Conservation (phyloP, 2,113 vertebrate species). For the Accipiter virgatus region DNA sequence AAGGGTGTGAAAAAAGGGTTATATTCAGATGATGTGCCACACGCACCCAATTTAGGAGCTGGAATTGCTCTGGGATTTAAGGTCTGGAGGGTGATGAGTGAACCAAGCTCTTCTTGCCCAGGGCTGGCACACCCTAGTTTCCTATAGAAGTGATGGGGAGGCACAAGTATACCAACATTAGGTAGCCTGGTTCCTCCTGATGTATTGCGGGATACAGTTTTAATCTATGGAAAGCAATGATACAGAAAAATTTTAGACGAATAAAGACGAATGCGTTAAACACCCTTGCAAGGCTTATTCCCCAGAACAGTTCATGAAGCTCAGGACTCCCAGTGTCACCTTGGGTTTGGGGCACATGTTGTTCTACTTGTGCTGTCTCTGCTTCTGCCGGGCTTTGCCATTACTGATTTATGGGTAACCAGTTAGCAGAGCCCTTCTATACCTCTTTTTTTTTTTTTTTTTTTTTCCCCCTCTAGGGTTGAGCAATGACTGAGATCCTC, state of each 20-base stretch:
- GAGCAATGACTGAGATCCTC: background rate
- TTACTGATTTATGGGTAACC: background rate
- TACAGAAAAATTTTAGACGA: background rate
- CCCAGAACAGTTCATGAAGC: background rate
- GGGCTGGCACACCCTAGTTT: background rate
- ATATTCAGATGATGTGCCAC: background rate
- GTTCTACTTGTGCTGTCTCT: background rate
- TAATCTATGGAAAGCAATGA: background rate
- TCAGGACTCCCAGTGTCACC: background rate
- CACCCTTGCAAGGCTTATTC: background rate
- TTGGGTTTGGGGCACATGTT: background rate
- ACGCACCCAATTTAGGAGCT: background rate
- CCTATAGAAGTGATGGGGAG: background rate
- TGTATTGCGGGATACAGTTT: background rate
- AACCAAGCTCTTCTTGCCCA: background rate
- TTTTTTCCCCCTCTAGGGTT: rapidly evolving
- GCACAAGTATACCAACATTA: background rate
- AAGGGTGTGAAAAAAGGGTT: background rate
- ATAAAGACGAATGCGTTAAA: background rate
- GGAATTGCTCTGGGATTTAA: background rate
- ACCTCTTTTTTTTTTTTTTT: background rate
- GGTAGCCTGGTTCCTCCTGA: background rate
- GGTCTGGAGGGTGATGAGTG: background rate
- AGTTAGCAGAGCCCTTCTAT: background rate
- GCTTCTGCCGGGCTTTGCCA: background rate